Evolutionary conservation across 2,113 vertebrate genomes (phyloP).

Genomic region (Saccopteryx bilineata): DNA sequence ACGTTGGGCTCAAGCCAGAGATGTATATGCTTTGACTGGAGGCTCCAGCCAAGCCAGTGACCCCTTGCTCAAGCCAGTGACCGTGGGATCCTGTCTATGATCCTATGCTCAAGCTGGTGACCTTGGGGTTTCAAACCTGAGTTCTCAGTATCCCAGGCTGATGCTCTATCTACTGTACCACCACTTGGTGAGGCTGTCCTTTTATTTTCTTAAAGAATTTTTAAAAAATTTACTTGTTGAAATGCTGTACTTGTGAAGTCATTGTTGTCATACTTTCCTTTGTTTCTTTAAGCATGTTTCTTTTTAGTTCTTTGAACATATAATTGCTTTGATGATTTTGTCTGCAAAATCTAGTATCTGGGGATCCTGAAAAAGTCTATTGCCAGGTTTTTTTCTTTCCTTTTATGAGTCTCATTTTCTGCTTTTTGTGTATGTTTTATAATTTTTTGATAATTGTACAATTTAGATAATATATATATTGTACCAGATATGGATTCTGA

Average conservation of each 20-base stretch:
- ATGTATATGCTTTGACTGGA: too few relatives aligned
- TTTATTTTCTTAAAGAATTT: not conserved
- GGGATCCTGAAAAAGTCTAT: not conserved
- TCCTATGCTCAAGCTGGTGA: too few relatives aligned
- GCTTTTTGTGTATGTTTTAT: not conserved
- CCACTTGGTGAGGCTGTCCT: not conserved
- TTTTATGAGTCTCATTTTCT: not conserved
- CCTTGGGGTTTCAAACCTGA: too few relatives aligned
- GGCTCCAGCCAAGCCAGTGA: too few relatives aligned
- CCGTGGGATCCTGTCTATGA: too few relatives aligned
- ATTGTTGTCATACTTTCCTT: not conserved
- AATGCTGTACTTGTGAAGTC: not conserved
- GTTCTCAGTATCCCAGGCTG: too few relatives aligned
- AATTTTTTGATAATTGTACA: not conserved
- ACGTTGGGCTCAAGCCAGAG: too few relatives aligned
- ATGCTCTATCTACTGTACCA: too few relatives aligned
- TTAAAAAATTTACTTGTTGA: not conserved
- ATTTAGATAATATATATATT: not conserved
- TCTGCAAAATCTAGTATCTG: not conserved
- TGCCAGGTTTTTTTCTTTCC: not conserved
- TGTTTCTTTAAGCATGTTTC: slow-evolving; percentile 19
- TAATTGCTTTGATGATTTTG: not conserved
- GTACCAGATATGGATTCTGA: slow-evolving; percentile 17
- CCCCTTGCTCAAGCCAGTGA: too few relatives aligned
- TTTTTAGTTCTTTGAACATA: slow-evolving; percentile 2